These are phyloP conservation scores for Pocota personata DNA, from an alignment of 2,888 invertebrate genomes.

Conservation along the genomic window DNA sequence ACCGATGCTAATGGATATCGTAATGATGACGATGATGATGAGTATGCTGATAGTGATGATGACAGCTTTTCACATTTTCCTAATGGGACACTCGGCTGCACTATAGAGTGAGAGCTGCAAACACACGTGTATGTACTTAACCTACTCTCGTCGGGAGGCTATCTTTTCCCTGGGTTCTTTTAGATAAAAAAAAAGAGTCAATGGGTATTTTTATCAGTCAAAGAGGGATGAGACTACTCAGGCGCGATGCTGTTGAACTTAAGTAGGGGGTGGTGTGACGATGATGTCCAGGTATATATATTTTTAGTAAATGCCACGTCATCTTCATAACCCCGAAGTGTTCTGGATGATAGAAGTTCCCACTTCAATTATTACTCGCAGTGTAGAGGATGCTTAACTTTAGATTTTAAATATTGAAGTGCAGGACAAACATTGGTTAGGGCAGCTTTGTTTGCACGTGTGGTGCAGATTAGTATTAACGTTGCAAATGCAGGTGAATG, in stretches of 20 bases:
- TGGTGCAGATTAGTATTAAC: background rate
- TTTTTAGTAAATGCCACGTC: slow-evolving; percentile 44
- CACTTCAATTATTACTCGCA: slow-evolving; percentile 46
- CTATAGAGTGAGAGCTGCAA: slow-evolving; percentile 19
- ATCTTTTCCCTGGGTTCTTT: slow-evolving; percentile 30
- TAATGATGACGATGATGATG: slow-evolving; percentile 59
- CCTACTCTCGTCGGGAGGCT: slow-evolving; percentile 57
- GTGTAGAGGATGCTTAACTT: slow-evolving; percentile 34
- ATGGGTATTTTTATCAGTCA: slow-evolving; percentile 41
- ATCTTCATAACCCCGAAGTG: slow-evolving; percentile 25
- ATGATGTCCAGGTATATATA: slow-evolving; percentile 48
- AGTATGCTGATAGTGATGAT: slow-evolving; percentile 63
- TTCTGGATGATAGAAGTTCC: slow-evolving; percentile 24
- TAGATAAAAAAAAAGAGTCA: slow-evolving; percentile 27
- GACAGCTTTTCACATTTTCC: slow-evolving; percentile 69
- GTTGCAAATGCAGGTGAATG: background rate
- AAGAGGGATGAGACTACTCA: background rate
- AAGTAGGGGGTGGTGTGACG: slow-evolving; percentile 12
- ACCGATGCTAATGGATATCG: slow-evolving; percentile 70
- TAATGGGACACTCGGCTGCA: slow-evolving; percentile 59
- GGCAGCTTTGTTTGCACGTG: background rate
- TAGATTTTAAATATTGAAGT: slow-evolving; percentile 52
- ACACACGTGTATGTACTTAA: slow-evolving; percentile 59
- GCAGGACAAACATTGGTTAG: slow-evolving; percentile 33
- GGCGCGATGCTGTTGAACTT: slow-evolving; percentile 46